phyloP scores from a whole-genome alignment of 2,113 vertebrate genomes.

The Datnioides undecimradiatus region DNA sequence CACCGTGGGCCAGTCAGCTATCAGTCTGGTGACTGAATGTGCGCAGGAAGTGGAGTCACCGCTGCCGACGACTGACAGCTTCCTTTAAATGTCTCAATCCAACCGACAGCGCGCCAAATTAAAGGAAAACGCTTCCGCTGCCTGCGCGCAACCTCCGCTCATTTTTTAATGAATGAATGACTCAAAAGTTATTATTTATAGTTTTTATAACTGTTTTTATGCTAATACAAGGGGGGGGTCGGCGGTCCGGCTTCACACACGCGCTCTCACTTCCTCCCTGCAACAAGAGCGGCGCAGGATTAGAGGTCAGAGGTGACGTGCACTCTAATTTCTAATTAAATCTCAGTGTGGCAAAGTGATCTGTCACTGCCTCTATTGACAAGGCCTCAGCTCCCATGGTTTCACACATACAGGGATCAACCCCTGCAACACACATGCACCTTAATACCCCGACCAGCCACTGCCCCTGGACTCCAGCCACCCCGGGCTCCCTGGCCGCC shows the following conservation, averaged over 20 bases:
- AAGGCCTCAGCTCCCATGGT: slow-evolving; percentile 42
- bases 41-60: slow-evolving; percentile 36
- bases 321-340: slow-evolving; percentile 79
- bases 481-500: slow-evolving; percentile 56
- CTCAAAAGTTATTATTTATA: too few species aligned
- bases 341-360: slow-evolving; percentile 77
- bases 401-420: slow-evolving; percentile 58
- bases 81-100: not conserved
- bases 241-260: slow-evolving; percentile 51
- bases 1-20: slow-evolving; percentile 56
- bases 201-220: too few species aligned
- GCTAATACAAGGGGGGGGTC: slow-evolving; percentile 2
- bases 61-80: slow-evolving; percentile 33
- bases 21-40: slow-evolving; percentile 30
- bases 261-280: slow-evolving; percentile 46
- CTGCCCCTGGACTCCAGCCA: slow-evolving; percentile 33
- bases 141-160: too few species aligned
- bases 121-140: not conserved
- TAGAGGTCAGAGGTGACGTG: slow-evolving; percentile 74
- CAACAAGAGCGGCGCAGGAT: slow-evolving; percentile 35
- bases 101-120: not conserved
- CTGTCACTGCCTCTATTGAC: slow-evolving; percentile 77
- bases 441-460: slow-evolving; percentile 32
- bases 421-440: slow-evolving; percentile 30
- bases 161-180: too few species aligned